Base-by-base conservation (phyloP, 2,113 vertebrate species). In the Nymphicus hollandicus region DNA sequence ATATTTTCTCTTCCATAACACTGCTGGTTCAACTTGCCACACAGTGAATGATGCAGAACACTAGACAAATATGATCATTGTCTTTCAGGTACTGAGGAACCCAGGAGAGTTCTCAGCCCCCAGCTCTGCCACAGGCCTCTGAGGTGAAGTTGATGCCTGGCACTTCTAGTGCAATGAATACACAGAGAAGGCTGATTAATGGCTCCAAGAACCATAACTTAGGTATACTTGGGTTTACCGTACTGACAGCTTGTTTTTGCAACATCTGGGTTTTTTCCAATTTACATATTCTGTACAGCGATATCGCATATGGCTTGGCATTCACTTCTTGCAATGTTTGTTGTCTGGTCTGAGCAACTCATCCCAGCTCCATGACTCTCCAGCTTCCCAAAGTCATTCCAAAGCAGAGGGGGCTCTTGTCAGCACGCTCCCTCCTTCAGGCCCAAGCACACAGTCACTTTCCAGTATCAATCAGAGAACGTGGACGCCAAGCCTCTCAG, bases 361-460 rank as follows among this genome's bases (percentile, higher is more conserved):
- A 50, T n/a, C 13, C 9, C 53, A 83, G 69, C 39, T 74, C 37
- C 1, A 2, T n/a, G 41, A 52, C 37, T 63, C 73, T 60, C 11
- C 3, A 7, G 12, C 22, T 70, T 91, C 58, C 41, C 43, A 39
- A 50, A 9, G n/a, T 35, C 55, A 25, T 23, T 31, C 25, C n/a
- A 29, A 33, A 17, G 44, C 44, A 14, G 20, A 1, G 0, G 11
- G 11, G 22, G 17, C 29, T 69, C 52, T 58, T 63, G 58, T 7
- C 82, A 80, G 49, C 3, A 7, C 4, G 37, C 41, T 66, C 31
- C 69, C 15, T 33, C 46, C 61, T 79, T 85, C 66, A 56, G 33
- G 61, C 16, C 11, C 61, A 65, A 52, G 41, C 15, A 37, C 11
- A 35, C 0, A 11, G 16, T 27, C 1, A 1, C 4, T 1, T 37